These are phyloP conservation scores for Hoplodrina ambigua DNA, from an alignment of 2,888 invertebrate species.

Conservation along the genomic window DNA sequence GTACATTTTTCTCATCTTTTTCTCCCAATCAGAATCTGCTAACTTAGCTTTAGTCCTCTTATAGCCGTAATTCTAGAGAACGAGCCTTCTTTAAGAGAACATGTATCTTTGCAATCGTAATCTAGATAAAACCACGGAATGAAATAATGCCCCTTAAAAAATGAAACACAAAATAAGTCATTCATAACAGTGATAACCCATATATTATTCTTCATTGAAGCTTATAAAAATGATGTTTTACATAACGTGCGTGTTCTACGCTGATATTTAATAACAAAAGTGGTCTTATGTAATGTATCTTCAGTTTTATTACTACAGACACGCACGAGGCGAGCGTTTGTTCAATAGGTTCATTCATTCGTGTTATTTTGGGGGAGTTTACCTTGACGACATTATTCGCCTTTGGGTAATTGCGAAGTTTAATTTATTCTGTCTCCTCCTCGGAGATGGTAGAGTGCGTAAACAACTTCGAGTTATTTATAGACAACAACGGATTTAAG, in stretches of 20 bases:
- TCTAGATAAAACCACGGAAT: not conserved
- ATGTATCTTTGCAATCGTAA: not conserved
- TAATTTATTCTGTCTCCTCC: constrained; percentile 41
- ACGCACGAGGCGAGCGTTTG: constrained; percentile 28
- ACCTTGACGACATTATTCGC: constrained; percentile 27
- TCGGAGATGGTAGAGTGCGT: constrained; percentile 12
- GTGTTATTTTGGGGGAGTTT: constrained; percentile 14
- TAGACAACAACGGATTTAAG: constrained; percentile 19
- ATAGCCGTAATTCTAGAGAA: not conserved
- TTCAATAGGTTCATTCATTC: constrained; percentile 50
- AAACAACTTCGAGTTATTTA: constrained; percentile 48
- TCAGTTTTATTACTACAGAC: constrained; percentile 35
- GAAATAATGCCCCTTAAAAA: not conserved
- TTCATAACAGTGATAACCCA: not conserved
- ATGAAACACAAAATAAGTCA: constrained; percentile 8
- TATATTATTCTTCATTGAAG: constrained; percentile 16
- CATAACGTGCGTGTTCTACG: constrained; percentile 37
- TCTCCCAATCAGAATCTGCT: not conserved
- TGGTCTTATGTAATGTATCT: constrained; percentile 34
- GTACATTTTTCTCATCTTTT: not conserved
- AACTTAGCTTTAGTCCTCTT: not conserved
- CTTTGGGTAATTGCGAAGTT: constrained; percentile 17
- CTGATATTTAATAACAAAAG: constrained; percentile 40
- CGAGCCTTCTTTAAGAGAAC: not conserved
- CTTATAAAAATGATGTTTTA: constrained; percentile 38